Evolutionary conservation across 2,888 invertebrate genomes (phyloP).

Genomic region (Strigamia crassipes): DNA sequence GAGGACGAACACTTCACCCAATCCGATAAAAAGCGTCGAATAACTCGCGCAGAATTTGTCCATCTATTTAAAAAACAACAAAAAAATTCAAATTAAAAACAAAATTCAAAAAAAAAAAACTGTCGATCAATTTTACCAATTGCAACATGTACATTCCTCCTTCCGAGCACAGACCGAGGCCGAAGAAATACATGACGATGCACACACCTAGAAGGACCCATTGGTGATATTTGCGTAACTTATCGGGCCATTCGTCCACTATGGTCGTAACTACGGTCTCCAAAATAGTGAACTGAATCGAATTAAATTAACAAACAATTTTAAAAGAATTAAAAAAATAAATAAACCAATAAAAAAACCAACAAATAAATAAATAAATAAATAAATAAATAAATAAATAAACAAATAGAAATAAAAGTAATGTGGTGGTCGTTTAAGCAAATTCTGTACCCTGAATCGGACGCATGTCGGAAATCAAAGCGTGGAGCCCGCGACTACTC

Average conservation of each 20-base stretch:
- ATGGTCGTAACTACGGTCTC: slow-evolving; percentile 64
- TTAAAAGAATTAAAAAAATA: no score
- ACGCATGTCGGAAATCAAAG: background rate
- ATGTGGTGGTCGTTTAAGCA: background rate
- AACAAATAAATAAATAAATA: background rate
- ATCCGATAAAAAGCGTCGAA: slow-evolving; percentile 73
- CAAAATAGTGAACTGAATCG: slow-evolving; percentile 62
- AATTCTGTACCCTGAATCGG: background rate
- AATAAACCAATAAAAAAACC: background rate
- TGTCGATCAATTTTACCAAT: no score
- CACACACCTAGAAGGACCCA: slow-evolving; percentile 70
- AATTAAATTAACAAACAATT: background rate
- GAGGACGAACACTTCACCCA: slow-evolving; percentile 69
- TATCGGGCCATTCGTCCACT: slow-evolving; percentile 61
- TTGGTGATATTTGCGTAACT: slow-evolving; percentile 55
- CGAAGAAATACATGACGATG: slow-evolving; percentile 69
- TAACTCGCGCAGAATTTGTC: slow-evolving; percentile 79
- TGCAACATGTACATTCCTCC: slow-evolving; percentile 52
- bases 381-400: background rate
- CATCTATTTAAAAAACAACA: slow-evolving; percentile 58
- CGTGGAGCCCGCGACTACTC: background rate
- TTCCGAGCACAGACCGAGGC: slow-evolving; percentile 73
- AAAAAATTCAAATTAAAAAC: no score
- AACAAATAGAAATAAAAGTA: background rate
- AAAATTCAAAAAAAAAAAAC: background rate